Base-by-base conservation (phyloP, 64 coral and sea anemone species). In the Stichodactyla helianthus region DNA sequence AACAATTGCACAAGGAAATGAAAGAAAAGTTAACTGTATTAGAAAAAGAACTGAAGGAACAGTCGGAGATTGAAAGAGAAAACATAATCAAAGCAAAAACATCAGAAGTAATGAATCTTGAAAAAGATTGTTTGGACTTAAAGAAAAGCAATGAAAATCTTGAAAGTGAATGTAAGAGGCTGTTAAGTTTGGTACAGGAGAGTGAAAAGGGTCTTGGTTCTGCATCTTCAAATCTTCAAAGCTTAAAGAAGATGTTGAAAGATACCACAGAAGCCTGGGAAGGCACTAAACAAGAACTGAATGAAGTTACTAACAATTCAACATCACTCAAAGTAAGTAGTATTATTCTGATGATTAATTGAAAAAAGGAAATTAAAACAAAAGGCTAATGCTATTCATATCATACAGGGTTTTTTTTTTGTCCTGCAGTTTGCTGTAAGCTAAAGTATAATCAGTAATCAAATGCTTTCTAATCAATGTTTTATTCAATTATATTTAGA, bases 121-220 rank as follows among this genome's bases (percentile, higher is more conserved):
- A 98, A 68, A 82, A 65, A 20, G 81, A 98, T 44, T 94, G 88
- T 10, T 55, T 84, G 76, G 87, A 98, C 54, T 53, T 98, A 44
- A 94, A 87, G 90, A 92, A 79, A 82, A 89, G 92, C 77, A 87
- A 89, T 67, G 77, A 90, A 77, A 60, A 84, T 82, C 79, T 82
- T 67, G 83, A 86, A 20, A 77, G 71, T 27, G 89, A 98, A 86
- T 93, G 90, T 6, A 82, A 88, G 58, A 92, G 89, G 83, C 82
- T 98, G 56, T 82, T 87, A 68, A 87, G 53, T 19, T 22, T 90
- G n/a, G 90, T 98, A 25, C 80, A 86, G 55, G 90, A 98, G 58
- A 89, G 96, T 82, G 96, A 98, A 77, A 87, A 86, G 71, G 96
- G 96, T 55, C 90, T 98, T 52, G 93, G 96, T 13, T 98, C 96